Evolutionary conservation across 1,140 invertebrate genomes (phyloP).

Genomic region (Acyrthosiphon pisum): DNA sequence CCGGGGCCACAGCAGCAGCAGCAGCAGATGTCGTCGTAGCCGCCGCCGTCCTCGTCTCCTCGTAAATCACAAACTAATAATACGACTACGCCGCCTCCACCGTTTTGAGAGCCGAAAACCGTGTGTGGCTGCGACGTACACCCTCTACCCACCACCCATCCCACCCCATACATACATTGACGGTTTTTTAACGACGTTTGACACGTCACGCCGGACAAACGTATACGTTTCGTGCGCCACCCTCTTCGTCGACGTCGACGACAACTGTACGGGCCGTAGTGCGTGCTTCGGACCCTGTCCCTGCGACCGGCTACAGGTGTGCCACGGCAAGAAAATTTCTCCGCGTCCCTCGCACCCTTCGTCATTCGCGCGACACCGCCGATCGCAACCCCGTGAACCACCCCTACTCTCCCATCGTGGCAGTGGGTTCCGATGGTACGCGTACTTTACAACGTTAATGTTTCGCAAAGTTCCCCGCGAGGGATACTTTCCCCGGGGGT

Average conservation of each 20-base stretch:
- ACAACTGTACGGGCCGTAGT: neutral
- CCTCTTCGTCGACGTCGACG: neutral
- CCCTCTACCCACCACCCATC: neutral
- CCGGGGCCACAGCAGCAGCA: slow-evolving; percentile 24
- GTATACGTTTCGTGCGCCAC: neutral
- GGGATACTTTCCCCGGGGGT: slow-evolving; percentile 28
- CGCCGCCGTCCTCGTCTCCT: neutral
- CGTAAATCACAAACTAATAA: slow-evolving; percentile 56
- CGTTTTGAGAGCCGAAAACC: neutral
- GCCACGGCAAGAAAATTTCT: neutral
- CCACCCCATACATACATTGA: neutral
- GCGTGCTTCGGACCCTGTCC: slow-evolving; percentile 3
- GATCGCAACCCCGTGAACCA: neutral
- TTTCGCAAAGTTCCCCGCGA: neutral
- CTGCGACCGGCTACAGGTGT: slow-evolving; percentile 34
- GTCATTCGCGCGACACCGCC: neutral
- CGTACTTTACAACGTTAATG: neutral
- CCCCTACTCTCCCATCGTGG: too few relatives aligned
- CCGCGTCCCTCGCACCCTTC: neutral
- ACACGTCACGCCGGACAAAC: neutral
- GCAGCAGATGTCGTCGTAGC: slow-evolving; percentile 23
- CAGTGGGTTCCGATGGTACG: neutral
- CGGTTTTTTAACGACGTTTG: slow-evolving; percentile 33
- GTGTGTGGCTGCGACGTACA: too few relatives aligned
- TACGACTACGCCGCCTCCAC: neutral